phyloP scores from a whole-genome alignment of 2,113 vertebrate genomes.

The Corythaixoides concolor region DNA sequence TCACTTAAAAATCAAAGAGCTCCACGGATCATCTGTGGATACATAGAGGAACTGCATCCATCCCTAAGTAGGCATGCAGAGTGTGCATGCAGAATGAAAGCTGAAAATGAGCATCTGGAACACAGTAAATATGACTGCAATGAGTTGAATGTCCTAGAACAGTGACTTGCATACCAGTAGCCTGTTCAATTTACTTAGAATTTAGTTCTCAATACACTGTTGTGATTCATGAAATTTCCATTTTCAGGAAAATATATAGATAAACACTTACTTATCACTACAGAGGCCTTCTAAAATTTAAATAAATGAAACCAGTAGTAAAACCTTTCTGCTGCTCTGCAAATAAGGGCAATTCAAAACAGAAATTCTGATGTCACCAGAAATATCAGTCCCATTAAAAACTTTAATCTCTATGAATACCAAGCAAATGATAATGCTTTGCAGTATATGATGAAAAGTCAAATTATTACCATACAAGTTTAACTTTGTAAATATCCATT shows the following conservation, averaged over 20 bases:
- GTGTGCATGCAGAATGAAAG: background rate
- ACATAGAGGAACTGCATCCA: background rate
- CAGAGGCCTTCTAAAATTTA: background rate
- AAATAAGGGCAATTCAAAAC: background rate
- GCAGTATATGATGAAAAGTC: background rate
- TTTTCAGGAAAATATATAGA: background rate
- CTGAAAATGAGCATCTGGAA: background rate
- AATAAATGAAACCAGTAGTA: background rate
- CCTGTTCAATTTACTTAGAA: background rate
- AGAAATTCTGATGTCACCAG: background rate
- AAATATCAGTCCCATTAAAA: background rate
- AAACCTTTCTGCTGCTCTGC: background rate
- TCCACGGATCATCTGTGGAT: background rate
- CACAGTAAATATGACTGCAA: background rate
- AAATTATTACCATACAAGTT: background rate
- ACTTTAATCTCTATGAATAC: background rate
- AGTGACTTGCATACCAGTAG: background rate
- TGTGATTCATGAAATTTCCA: background rate
- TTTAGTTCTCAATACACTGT: background rate
- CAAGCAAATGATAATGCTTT: background rate
- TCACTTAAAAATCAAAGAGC: background rate
- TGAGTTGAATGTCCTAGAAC: background rate
- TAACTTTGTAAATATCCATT: background rate
- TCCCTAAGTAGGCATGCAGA: background rate
- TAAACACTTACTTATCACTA: background rate